Conservation (phyloP, 2,797 vertebrate species). For the Intellagama lesueurii region DNA sequence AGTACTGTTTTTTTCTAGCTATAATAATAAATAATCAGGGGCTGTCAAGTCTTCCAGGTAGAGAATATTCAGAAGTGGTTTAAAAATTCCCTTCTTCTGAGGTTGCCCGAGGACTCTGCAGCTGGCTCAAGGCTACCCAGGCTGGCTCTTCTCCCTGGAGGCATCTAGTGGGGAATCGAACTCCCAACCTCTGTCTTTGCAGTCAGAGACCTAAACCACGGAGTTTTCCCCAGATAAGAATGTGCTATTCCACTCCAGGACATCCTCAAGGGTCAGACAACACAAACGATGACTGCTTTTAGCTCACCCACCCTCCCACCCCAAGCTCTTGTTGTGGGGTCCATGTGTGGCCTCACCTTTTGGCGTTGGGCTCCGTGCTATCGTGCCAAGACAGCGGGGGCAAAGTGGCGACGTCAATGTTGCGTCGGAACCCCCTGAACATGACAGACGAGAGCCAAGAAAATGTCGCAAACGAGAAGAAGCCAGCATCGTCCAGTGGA, state of each 20-base stretch:
- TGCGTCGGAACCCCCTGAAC: slow-evolving; percentile 77
- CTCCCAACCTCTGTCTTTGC: no score
- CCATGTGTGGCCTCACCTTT: slow-evolving; percentile 71
- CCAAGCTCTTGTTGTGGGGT: neutral
- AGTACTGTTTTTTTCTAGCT: no score
- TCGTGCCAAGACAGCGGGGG: slow-evolving; percentile 77
- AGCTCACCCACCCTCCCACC: neutral
- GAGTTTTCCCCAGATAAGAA: slow-evolving; percentile 5
- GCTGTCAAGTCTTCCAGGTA: no score
- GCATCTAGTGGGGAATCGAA: no score
- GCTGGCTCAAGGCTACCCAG: no score
- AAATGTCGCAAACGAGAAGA: slow-evolving; percentile 81
- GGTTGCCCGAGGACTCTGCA: no score
- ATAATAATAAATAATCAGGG: no score
- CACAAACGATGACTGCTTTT: neutral
- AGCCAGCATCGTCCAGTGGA: slow-evolving; percentile 80
- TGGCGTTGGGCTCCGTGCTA: slow-evolving; percentile 71
- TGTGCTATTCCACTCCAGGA: neutral
- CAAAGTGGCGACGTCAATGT: slow-evolving; percentile 71
- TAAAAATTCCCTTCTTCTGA: no score
- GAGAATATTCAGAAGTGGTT: no score
- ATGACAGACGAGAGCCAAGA: slow-evolving; percentile 83
- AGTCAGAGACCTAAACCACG: no score
- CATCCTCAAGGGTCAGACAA: neutral
- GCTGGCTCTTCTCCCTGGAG: no score